Evolutionary conservation across 2,797 vertebrate species (phyloP).

Genomic region (Myiothlypis chrysogaster): DNA sequence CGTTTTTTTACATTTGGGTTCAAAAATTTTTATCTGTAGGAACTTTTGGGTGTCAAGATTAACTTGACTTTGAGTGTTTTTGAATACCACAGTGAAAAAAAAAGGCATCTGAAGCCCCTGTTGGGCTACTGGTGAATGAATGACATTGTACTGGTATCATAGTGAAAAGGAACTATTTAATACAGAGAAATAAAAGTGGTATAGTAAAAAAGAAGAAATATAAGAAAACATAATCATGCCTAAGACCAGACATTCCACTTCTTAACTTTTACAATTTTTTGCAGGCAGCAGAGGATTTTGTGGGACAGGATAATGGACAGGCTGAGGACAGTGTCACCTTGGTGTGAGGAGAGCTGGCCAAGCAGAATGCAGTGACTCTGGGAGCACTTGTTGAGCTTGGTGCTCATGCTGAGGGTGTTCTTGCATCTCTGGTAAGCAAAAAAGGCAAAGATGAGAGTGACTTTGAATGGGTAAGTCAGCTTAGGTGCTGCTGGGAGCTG

Average conservation of each 20-base stretch:
- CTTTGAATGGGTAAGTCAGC: conserved; percentile 92
- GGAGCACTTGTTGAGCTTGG: conserved; percentile 88
- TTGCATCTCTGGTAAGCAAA: conserved; percentile 82
- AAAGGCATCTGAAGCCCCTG: neutral
- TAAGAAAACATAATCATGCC: neutral
- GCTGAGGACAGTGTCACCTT: conserved; percentile 89
- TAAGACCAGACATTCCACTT: neutral
- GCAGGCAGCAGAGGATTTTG: conserved; percentile 82
- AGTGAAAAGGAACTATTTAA: neutral
- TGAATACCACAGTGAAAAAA: neutral
- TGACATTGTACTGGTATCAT: neutral
- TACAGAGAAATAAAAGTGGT: neutral
- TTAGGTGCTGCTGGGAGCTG: conserved; percentile 90
- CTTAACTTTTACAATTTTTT: neutral
- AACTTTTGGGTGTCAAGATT: no score
- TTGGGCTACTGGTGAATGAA: neutral
- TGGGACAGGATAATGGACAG: conserved; percentile 83
- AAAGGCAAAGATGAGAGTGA: conserved; percentile 83
- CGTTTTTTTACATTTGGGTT: no score
- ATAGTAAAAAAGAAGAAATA: neutral
- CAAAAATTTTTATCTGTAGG: no score
- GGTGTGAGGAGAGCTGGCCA: conserved; percentile 86
- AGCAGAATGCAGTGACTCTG: conserved; percentile 86
- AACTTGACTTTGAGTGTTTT: no score
- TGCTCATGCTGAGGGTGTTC: conserved; percentile 86